phyloP scores from a whole-genome alignment of 1,140 invertebrate genomes.

The Sinonovacula constricta region DNA sequence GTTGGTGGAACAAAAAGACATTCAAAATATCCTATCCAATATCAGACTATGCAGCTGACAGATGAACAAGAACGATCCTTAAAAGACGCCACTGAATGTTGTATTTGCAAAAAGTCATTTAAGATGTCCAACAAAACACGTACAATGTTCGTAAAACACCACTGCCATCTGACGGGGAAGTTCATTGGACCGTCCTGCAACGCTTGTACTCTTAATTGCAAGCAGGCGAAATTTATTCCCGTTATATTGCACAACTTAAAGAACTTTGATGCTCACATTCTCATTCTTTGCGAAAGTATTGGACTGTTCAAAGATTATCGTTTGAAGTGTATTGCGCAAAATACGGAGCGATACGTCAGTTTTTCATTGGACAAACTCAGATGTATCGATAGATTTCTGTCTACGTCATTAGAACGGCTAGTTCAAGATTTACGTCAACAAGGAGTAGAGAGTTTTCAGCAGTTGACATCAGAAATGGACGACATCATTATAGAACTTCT shows the following conservation, averaged over 20 bases:
- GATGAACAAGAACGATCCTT: conserved; percentile 9
- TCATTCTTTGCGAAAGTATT: conserved; percentile 70
- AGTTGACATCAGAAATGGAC: conserved; percentile 4
- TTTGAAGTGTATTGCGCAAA: conserved; percentile 73
- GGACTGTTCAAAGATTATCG: conserved; percentile 55
- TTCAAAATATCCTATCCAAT: conserved; percentile 9
- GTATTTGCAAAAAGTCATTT: conserved; percentile 50
- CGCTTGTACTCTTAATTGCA: conserved; percentile 30
- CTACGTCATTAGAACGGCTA: conserved; percentile 22
- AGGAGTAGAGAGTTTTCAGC: conserved; percentile 8
- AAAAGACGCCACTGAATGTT: not conserved
- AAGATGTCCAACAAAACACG: not conserved
- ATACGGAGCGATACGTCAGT: conserved; percentile 71
- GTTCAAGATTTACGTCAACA: conserved; percentile 36
- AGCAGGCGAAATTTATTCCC: conserved; percentile 60
- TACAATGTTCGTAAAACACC: conserved; percentile 11
- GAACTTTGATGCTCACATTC: conserved; percentile 76
- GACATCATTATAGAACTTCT: conserved; percentile 14
- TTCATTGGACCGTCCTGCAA: conserved; percentile 28
- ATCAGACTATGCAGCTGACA: conserved; percentile 1
- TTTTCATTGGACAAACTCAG: conserved; percentile 46
- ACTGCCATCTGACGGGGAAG: conserved; percentile 43
- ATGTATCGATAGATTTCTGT: conserved; percentile 50
- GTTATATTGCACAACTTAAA: conserved; percentile 77
- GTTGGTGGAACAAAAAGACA: conserved; percentile 17